Base-by-base conservation (phyloP, 2,888 invertebrate species). In the Nomada hirtipes region DNA sequence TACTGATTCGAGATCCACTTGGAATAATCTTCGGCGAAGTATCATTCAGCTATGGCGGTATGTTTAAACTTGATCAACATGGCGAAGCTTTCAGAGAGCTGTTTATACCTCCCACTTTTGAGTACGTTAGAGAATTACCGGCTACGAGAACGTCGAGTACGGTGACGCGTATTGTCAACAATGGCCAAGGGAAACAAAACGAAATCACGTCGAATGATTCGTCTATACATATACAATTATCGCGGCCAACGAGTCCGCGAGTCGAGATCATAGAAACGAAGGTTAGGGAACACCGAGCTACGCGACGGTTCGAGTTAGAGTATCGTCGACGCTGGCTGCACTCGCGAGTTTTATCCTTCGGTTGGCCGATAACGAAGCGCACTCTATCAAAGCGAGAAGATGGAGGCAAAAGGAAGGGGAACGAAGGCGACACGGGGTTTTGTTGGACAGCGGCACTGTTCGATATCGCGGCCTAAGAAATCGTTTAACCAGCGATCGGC, bases 401-500 rank as follows among this genome's bases (percentile, higher is more conserved):
- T 44, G 9, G n/a, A 23, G 57, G 26, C 11, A 20, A 68, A 29
- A 29, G n/a, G 50, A n/a, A 23, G 50, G n/a, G 23, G 2, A 29
- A 29, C 4, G n/a, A 18, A n/a, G 26, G 11, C 61, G 55, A 59
- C 20, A 23, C 50, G 18, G 52, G 59, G 59, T 50, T 57, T 61
- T 23, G 55, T 23, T 52, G 23, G 44, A 53, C 18, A 29, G 26
- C 61, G 55, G 20, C 60, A 52, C 42, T 23, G 50, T 75, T 68
- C 76, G 59, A 80, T 72, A 76, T 76, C 82, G 63, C 75, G 76
- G 71, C 67, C 72, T 69, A 69, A 81, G 81, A 76, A 82, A 81
- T 82, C 76, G 81, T 81, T 82, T 69, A 60, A 61, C 60, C 57
- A 44, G 53, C 69, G 81, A 82, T 80, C 75, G 71, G 42, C 55